Conservation (phyloP, 2,888 invertebrate species). For the Helleia helle region DNA sequence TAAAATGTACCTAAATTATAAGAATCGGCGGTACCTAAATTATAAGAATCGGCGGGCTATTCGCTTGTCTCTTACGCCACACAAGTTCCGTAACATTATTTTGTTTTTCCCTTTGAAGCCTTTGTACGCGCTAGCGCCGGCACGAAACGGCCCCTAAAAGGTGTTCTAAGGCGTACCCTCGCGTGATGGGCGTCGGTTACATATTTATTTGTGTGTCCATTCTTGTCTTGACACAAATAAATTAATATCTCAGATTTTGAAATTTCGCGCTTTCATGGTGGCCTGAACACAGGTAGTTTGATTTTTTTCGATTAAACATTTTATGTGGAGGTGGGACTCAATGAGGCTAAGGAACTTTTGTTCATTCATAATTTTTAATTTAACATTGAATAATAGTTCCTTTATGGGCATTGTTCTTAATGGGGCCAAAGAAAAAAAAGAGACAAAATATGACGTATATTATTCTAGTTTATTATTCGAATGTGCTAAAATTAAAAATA, state of each 20-base stretch:
- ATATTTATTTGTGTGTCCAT: conserved; percentile 72
- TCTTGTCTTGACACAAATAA: conserved; percentile 68
- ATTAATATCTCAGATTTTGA: conserved; percentile 50
- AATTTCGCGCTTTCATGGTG: conserved; percentile 67
- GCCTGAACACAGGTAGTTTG: conserved; percentile 25
- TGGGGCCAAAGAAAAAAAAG: too few species aligned
- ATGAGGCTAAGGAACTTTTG: neutral
- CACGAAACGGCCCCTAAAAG: conserved; percentile 57
- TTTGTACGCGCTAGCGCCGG: conserved; percentile 70
- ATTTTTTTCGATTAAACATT: neutral
- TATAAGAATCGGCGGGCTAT: too few species aligned
- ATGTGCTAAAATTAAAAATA: too few species aligned
- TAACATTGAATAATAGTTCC: neutral
- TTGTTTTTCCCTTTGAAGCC: conserved; percentile 62
- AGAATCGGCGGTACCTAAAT: too few species aligned
- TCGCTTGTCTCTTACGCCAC: conserved; percentile 27
- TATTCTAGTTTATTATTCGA: too few species aligned
- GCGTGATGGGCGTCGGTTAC: conserved; percentile 59
- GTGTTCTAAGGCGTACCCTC: conserved; percentile 61
- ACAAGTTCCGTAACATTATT: conserved; percentile 40
- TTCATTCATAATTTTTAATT: conserved; percentile 7
- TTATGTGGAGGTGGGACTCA: neutral
- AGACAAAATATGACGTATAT: too few species aligned
- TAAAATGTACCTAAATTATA: too few species aligned
- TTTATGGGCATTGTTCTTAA: neutral